These are phyloP conservation scores for Schlechtendalia chinensis DNA, from an alignment of 1,140 invertebrate species.

Conservation along the genomic window DNA sequence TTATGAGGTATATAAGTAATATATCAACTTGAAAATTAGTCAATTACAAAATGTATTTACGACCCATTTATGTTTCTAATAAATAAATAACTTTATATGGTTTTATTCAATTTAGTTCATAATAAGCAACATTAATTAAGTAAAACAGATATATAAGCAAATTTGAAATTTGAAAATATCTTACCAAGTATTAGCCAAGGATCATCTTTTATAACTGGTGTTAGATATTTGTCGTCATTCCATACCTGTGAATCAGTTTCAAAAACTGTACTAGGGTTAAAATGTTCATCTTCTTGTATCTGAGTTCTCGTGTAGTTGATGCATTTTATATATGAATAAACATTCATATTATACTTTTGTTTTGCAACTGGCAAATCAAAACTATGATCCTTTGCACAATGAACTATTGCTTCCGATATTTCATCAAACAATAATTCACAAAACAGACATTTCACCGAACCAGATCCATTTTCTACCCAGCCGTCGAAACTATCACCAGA, in stretches of 20 bases:
- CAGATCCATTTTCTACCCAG: conserved; percentile 21
- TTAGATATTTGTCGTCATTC: conserved; percentile 75
- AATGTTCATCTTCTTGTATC: conserved; percentile 58
- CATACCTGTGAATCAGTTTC: conserved; percentile 58
- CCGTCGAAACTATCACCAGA: conserved; percentile 37
- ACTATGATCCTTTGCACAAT: conserved; percentile 62
- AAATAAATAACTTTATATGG: too few relatives aligned
- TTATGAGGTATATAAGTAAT: too few relatives aligned
- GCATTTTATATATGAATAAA: conserved; percentile 82
- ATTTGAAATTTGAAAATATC: conserved; percentile 55
- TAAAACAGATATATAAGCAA: too few relatives aligned
- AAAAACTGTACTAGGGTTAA: conserved; percentile 58
- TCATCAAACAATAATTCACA: conserved; percentile 58
- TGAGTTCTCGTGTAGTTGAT: conserved; percentile 76
- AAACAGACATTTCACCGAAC: conserved; percentile 60
- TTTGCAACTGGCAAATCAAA: conserved; percentile 71
- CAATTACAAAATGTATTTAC: too few relatives aligned
- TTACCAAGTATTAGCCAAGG: conserved; percentile 81
- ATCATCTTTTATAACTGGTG: conserved; percentile 74
- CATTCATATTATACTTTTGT: conserved; percentile 72
- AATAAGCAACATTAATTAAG: too few relatives aligned
- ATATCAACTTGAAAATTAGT: too few relatives aligned
- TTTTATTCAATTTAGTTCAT: too few relatives aligned
- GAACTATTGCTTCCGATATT: conserved; percentile 58
- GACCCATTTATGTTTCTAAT: too few relatives aligned